Percentiles rank a stretch among this genome's conserved stretches.
Conservation (phyloP, 2,888 invertebrate genomes). For the Helleia helle region DNA sequence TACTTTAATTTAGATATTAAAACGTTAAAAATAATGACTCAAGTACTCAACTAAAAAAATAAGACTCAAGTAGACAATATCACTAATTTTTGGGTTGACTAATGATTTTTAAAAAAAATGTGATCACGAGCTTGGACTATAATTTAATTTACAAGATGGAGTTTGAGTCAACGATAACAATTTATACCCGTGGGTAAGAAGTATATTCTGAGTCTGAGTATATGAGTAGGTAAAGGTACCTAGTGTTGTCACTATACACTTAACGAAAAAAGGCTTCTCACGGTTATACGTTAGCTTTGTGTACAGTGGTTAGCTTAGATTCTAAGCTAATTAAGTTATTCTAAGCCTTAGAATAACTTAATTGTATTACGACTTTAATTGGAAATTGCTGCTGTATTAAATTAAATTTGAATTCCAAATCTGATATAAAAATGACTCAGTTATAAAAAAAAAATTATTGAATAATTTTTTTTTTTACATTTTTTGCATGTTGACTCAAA, state of each 20-base stretch:
- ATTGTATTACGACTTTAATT: neutral
- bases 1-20: neutral
- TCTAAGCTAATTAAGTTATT: too few relatives aligned
- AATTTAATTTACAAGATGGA: neutral
- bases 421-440: neutral
- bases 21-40: neutral
- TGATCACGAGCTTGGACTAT: neutral
- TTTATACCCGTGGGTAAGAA: too few relatives aligned
- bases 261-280: neutral
- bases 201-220: too few relatives aligned
- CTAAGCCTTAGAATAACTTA: neutral
- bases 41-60: neutral
- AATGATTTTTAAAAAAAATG: neutral
- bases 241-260: too few relatives aligned
- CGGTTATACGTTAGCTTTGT: neutral
- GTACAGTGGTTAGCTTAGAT: neutral
- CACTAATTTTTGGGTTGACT: neutral
- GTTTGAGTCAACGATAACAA: too few relatives aligned
- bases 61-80: constrained; percentile 2
- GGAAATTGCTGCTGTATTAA: neutral
- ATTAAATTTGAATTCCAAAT: neutral
- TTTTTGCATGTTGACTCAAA: too few relatives aligned
- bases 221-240: too few relatives aligned
- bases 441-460: neutral
- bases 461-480: too few relatives aligned